Evolutionary conservation across 2,113 vertebrate genomes (phyloP), one percentile per base, ranked within the genome.

Genomic region (Conger conger): DNA sequence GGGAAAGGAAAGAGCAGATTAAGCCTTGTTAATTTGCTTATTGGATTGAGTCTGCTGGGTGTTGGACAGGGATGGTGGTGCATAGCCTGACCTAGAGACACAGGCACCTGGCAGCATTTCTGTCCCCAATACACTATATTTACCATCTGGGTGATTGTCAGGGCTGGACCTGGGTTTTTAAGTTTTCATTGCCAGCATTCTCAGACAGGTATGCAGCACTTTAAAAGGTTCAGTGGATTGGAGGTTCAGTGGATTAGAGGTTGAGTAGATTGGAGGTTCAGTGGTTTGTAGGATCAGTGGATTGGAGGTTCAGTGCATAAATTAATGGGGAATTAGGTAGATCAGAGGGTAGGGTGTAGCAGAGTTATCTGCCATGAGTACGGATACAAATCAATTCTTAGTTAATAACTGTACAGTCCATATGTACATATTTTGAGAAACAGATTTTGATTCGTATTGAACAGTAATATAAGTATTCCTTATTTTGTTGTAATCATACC

Each of bases 1-100:
- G 57, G 11, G 63, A 83, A 76, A 36, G 82, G 63, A 83, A 83
- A n/a, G n/a, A 40, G 76, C 36, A 30, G 35, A 83, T 68, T 50
- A 50, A 13, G 6, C 45, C 45, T 50, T 13, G 45, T 50, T 83
- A 35, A 38, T 36, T 73, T 42, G 18, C 23, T 76, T 9, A 76
- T n/a, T 83, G 82, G 57, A 76, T 82, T 82, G 45, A 33, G 33
- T 53, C 82, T 73, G 8, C 82, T 73, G 8, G 37, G 20, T 23
- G n/a, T 73, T 33, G 27, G 63, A 73, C n/a, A 30, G 63, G 63
- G n/a, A 73, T 2, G 8, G 3, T 63, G 53, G 20, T 35, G 60
- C 35, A 8, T 20, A 63, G 54, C n/a, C 54, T 35, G 35, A 50
- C 50, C 53, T 27, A 36, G 11, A 73, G 68, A 23, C 30, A n/a